Evolutionary conservation across 1,140 invertebrate genomes (phyloP).

Genomic region (Oncopodura yosiiana): DNA sequence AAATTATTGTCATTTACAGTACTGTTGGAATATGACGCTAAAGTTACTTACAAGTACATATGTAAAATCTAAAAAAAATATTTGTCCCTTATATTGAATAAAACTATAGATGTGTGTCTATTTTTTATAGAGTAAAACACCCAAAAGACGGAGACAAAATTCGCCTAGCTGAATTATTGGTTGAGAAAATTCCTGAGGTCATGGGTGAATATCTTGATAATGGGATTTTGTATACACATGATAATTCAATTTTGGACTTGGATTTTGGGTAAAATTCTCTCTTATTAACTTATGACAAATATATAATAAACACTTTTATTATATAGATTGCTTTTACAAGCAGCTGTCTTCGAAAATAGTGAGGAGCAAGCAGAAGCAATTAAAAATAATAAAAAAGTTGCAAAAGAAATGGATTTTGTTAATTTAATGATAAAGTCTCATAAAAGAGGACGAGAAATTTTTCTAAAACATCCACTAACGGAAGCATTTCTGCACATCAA

Average conservation of each 20-base stretch:
- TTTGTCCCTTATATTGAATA: too few relatives aligned
- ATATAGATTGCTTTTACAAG: neutral
- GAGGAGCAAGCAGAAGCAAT: neutral
- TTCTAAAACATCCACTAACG: conserved; percentile 20
- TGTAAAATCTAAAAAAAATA: too few relatives aligned
- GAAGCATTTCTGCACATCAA: conserved; percentile 26
- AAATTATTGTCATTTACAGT: too few relatives aligned
- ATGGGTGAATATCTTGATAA: conserved; percentile 15
- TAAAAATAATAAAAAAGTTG: neutral
- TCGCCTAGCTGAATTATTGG: neutral
- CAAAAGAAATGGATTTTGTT: conserved; percentile 1
- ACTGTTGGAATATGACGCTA: conserved; percentile 13
- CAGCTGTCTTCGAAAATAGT: neutral
- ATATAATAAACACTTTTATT: neutral
- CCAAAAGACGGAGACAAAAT: conserved; percentile 16
- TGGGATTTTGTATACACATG: conserved; percentile 6
- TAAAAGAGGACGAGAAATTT: neutral
- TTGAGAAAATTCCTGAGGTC: conserved; percentile 20
- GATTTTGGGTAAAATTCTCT: conserved; percentile 12
- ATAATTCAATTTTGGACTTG: conserved; percentile 17
- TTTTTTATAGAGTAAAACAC: neutral
- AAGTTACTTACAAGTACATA: conserved; percentile 15
- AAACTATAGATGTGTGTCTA: too few relatives aligned
- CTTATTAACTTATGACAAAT: neutral
- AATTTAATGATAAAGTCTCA: neutral